Percentiles rank a stretch among this genome's conserved stretches.
Conservation (phyloP, 2,888 invertebrate species). For the Pseudeuparius sepicola region DNA sequence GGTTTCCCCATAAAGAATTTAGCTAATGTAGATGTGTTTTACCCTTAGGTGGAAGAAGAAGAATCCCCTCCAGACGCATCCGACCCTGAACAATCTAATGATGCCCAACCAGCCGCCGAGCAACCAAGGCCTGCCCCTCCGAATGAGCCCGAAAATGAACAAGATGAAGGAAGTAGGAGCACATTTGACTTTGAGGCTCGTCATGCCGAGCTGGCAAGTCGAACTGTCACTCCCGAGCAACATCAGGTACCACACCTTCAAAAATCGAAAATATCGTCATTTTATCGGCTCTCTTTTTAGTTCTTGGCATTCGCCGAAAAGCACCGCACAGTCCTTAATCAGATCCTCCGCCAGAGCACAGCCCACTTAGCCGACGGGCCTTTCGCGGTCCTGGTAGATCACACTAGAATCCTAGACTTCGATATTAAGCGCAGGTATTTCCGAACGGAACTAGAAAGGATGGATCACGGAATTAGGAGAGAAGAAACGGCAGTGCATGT, state of each 20-base stretch:
- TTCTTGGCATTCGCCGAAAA: slow-evolving; percentile 80
- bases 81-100: slow-evolving; percentile 15
- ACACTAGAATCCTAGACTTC: slow-evolving; percentile 79
- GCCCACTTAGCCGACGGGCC: slow-evolving; percentile 76
- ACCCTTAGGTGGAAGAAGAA: slow-evolving; percentile 16
- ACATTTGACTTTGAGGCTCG: slow-evolving; percentile 20
- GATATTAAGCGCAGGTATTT: slow-evolving; percentile 83
- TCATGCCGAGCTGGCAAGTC: slow-evolving; percentile 12
- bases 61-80: slow-evolving; percentile 16
- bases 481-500: slow-evolving; percentile 84
- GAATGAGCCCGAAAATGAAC: neutral
- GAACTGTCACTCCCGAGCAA: slow-evolving; percentile 44
- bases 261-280: no score
- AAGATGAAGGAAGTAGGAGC: slow-evolving; percentile 4
- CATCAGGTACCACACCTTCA: no score
- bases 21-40: no score
- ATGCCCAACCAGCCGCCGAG: slow-evolving; percentile 9
- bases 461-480: slow-evolving; percentile 68
- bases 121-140: slow-evolving; percentile 2
- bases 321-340: slow-evolving; percentile 79
- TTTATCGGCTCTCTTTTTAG: no score
- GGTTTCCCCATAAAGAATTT: no score
- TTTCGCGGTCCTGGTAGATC: slow-evolving; percentile 78
- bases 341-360: slow-evolving; percentile 73
- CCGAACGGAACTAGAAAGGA: slow-evolving; percentile 72